These are phyloP conservation scores for Rattus rattus DNA, from an alignment of 2,113 vertebrate species.

Conservation along the genomic window DNA sequence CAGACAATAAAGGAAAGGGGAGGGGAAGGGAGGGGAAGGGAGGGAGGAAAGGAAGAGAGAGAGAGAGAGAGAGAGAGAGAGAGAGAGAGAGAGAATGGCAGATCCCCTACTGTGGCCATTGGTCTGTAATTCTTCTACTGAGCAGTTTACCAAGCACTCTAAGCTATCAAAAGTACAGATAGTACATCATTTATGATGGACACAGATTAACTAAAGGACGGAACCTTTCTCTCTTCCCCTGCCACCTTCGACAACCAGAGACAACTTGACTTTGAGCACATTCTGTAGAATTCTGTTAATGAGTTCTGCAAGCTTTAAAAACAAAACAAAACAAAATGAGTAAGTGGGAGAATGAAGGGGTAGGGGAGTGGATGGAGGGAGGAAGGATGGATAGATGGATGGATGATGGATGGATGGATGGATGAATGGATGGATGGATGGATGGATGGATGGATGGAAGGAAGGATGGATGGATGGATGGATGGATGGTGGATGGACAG, in stretches of 20 bases:
- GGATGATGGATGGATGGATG: not conserved
- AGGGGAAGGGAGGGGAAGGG: not conserved
- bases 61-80: not conserved
- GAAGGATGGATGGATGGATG: no score
- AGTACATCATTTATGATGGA: no score
- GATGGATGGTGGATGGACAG: not conserved
- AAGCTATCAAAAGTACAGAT: not conserved
- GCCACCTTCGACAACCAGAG: not conserved
- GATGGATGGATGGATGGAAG: not conserved
- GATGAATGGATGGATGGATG: not conserved
- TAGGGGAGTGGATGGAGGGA: not conserved
- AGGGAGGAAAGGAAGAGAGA: not conserved
- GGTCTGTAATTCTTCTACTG: not conserved
- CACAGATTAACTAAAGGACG: not conserved
- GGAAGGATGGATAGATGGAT: not conserved
- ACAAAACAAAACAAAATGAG: not conserved
- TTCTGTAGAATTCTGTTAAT: not conserved
- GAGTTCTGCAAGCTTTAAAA: not conserved
- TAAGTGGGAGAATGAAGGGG: not conserved
- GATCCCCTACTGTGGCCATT: not conserved
- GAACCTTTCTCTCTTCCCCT: not conserved
- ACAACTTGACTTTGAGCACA: not conserved
- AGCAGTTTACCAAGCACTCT: not conserved
- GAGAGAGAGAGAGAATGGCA: no score
- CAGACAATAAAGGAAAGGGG: no score